These are phyloP conservation scores for Atrichornis clamosus DNA, from an alignment of 2,113 vertebrate species.

Conservation along the genomic window DNA sequence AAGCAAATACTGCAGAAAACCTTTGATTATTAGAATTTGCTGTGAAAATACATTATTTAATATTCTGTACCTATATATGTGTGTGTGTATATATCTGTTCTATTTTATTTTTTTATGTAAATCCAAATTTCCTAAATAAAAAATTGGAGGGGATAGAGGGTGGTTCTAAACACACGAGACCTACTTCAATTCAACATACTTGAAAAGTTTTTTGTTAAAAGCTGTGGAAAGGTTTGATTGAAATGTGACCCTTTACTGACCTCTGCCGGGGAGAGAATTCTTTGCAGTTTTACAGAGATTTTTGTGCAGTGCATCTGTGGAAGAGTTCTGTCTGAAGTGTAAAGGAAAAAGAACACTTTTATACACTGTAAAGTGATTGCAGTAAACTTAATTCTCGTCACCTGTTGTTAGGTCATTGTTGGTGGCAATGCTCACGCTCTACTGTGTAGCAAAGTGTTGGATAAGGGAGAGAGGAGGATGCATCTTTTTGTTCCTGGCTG, in stretches of 20 bases:
- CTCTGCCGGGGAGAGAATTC: neutral
- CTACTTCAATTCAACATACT: neutral
- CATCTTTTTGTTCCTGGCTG: neutral
- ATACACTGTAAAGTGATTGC: neutral
- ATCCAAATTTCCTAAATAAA: neutral
- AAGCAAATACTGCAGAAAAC: neutral
- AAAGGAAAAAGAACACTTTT: neutral
- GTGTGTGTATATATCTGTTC: neutral
- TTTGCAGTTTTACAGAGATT: neutral
- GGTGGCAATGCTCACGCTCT: neutral
- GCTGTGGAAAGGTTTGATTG: neutral
- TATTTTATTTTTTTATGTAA: neutral
- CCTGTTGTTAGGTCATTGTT: neutral
- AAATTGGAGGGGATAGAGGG: neutral
- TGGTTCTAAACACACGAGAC: neutral
- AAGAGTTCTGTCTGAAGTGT: neutral
- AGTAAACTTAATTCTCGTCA: neutral
- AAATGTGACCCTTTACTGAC: neutral
- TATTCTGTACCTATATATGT: neutral
- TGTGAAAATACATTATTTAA: neutral
- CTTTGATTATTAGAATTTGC: neutral
- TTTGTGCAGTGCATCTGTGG: neutral
- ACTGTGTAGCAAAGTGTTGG: rapidly evolving
- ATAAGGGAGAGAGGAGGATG: neutral
- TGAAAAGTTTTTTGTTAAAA: neutral